These are phyloP conservation scores for Lasioglossum villosulum DNA, from an alignment of 2,888 invertebrate species.

Conservation along the genomic window DNA sequence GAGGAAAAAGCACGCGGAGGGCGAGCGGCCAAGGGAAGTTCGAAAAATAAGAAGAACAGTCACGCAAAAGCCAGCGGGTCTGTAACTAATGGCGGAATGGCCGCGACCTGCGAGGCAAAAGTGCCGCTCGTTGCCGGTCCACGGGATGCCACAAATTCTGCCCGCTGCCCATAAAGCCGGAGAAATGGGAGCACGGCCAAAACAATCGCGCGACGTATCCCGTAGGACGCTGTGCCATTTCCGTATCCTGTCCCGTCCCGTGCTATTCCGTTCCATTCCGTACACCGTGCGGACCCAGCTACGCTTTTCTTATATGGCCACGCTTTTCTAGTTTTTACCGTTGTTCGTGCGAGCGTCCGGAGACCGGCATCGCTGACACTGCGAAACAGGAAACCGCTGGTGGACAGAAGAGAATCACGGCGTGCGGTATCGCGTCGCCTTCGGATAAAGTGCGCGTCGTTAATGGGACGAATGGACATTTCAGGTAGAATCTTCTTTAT, in stretches of 20 bases:
- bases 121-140: conserved; percentile 63
- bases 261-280: conserved; percentile 33
- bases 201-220: conserved; percentile 73
- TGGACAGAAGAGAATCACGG: conserved; percentile 12
- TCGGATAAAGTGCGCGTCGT: conserved; percentile 4
- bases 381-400: neutral
- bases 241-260: conserved; percentile 60
- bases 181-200: conserved; percentile 74
- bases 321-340: conserved; percentile 34
- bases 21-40: conserved; percentile 50
- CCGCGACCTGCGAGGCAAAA: conserved; percentile 64
- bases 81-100: conserved; percentile 73
- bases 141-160: conserved; percentile 74
- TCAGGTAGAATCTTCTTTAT: neutral
- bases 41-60: conserved; percentile 69
- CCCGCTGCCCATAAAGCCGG: conserved; percentile 70
- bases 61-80: conserved; percentile 56
- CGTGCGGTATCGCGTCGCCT: neutral
- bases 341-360: neutral
- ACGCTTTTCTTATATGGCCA: conserved; percentile 34
- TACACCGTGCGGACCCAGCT: neutral
- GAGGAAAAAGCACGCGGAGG: conserved; percentile 3
- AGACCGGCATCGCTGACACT: neutral
- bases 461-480: conserved; percentile 7
- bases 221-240: conserved; percentile 71